Conservation (phyloP, 1,140 invertebrate genomes). For the Lasaia peninsularis region DNA sequence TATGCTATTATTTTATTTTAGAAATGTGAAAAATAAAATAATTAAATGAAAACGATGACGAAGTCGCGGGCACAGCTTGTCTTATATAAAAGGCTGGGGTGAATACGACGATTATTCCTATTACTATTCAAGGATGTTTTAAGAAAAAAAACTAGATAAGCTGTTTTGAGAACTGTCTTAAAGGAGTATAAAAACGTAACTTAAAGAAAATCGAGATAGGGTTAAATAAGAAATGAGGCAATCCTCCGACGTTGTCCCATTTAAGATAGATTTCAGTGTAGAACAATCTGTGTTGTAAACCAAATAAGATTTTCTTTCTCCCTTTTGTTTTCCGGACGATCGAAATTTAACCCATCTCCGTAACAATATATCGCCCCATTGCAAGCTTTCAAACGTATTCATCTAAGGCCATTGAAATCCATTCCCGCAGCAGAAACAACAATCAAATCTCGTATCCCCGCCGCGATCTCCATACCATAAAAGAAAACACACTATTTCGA, state of each 20-base stretch:
- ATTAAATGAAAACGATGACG: no score
- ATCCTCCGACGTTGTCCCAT: neutral
- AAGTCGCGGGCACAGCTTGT: no score
- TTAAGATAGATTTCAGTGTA: neutral
- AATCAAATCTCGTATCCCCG: conserved; percentile 38
- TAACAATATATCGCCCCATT: conserved; percentile 26
- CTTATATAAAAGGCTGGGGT: no score
- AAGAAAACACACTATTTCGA: conserved; percentile 50
- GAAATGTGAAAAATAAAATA: no score
- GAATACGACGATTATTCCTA: no score
- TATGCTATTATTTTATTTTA: no score
- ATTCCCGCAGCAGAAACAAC: conserved; percentile 32
- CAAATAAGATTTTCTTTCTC: neutral
- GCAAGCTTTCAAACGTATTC: conserved; percentile 27
- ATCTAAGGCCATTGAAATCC: conserved; percentile 40
- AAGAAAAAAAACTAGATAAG: no score
- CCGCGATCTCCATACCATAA: conserved; percentile 45
- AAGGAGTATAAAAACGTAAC: no score
- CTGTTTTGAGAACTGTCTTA: no score
- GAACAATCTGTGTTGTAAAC: neutral
- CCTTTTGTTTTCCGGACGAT: conserved; percentile 9
- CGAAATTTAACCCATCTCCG: conserved; percentile 12
- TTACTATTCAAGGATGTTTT: no score
- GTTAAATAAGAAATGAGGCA: neutral
- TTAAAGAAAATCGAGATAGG: no score